phyloP scores from a whole-genome alignment of 1,140 invertebrate genomes.

The Drosophila kurseongensis region DNA sequence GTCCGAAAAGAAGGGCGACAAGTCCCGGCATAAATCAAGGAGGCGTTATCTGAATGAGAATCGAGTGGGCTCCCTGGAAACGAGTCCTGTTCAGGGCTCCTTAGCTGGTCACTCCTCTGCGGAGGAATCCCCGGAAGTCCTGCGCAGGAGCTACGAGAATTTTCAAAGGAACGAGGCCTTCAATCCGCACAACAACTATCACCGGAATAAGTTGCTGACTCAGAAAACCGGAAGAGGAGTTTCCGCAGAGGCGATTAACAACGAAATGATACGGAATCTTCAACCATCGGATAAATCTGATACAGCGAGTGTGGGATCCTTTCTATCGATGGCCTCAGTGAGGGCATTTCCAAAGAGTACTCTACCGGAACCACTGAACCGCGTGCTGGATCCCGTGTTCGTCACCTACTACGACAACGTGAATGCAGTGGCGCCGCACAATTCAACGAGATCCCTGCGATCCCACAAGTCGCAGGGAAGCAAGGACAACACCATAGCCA shows the following conservation, averaged over 20 bases:
- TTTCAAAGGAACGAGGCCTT: constrained; percentile 78
- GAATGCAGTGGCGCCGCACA: constrained; percentile 84
- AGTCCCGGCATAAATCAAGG: constrained; percentile 66
- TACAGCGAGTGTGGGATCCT: constrained; percentile 82
- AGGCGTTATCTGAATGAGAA: constrained; percentile 81
- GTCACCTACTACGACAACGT: constrained; percentile 88
- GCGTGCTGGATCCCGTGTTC: constrained; percentile 91
- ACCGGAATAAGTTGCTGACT: constrained; percentile 80
- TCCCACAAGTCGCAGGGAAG: constrained; percentile 54
- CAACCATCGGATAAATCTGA: constrained; percentile 73
- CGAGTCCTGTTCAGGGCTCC: constrained; percentile 67
- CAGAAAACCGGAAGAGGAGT: constrained; percentile 51
- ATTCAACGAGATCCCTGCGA: constrained; percentile 54
- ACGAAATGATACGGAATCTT: constrained; percentile 65
- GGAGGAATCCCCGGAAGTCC: constrained; percentile 60
- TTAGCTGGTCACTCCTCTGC: constrained; percentile 59
- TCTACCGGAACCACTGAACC: constrained; percentile 88
- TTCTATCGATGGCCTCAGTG: constrained; percentile 92
- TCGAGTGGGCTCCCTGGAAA: constrained; percentile 80
- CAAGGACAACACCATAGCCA: constrained; percentile 67
- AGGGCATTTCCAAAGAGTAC: constrained; percentile 89
- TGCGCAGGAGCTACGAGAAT: constrained; percentile 65
- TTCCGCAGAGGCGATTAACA: constrained; percentile 76
- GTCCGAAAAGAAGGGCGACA: constrained; percentile 75
- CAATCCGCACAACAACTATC: constrained; percentile 82